Conservation (phyloP, 2,888 invertebrate species). For the Calameuta idolon region DNA sequence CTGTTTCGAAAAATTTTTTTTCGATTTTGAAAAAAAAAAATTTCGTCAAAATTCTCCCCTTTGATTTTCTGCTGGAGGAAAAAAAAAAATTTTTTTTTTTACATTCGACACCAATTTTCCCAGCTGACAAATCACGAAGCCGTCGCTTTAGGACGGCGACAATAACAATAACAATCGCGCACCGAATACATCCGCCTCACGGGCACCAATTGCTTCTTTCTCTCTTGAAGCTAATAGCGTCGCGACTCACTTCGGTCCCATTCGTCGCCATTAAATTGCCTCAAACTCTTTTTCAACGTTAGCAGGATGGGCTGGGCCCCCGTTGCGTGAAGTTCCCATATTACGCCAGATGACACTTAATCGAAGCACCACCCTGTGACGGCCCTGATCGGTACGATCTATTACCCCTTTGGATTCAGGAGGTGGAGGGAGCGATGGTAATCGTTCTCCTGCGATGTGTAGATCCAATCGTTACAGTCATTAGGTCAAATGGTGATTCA, state of each 20-base stretch:
- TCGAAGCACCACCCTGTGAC: slow-evolving; percentile 50
- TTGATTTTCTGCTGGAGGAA: too few relatives aligned
- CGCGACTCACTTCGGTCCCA: slow-evolving; percentile 34
- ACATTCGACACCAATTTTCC: too few relatives aligned
- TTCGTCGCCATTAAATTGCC: slow-evolving; percentile 41
- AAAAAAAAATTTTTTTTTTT: too few relatives aligned
- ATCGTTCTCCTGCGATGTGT: background rate
- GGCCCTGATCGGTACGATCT: slow-evolving; percentile 34
- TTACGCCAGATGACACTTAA: slow-evolving; percentile 40
- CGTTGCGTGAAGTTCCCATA: slow-evolving; percentile 41
- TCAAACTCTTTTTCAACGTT: slow-evolving; percentile 36
- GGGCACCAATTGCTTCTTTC: background rate
- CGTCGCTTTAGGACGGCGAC: too few relatives aligned
- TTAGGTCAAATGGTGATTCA: background rate
- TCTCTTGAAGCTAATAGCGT: slow-evolving; percentile 16
- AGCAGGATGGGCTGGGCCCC: slow-evolving; percentile 45
- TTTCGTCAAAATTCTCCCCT: too few relatives aligned
- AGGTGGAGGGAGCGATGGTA: background rate
- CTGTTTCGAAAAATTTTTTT: background rate
- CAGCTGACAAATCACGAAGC: too few relatives aligned
- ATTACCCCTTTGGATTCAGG: background rate
- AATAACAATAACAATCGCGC: background rate
- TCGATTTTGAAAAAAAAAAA: background rate
- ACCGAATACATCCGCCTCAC: background rate
- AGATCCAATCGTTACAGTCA: background rate